Conservation (phyloP, 2,797 vertebrate genomes). For the Liasis olivaceus region DNA sequence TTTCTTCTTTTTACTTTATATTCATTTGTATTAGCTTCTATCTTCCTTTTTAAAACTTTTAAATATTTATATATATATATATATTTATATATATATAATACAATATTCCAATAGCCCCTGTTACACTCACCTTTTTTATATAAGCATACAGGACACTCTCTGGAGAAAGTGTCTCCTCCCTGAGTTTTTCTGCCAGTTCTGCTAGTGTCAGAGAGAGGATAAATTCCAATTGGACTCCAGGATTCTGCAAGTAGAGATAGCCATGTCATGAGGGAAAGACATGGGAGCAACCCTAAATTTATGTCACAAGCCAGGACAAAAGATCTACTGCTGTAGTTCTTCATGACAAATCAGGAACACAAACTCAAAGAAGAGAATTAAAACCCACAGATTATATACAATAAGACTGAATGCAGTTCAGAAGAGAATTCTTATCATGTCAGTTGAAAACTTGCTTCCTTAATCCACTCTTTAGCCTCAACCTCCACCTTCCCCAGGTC, state of each 20-base stretch:
- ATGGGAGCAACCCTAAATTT: not conserved
- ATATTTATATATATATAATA: not conserved
- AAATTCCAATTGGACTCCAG: slow-evolving; percentile 54
- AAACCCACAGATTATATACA: not conserved
- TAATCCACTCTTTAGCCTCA: not conserved
- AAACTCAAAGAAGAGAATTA: not conserved
- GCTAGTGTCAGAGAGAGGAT: slow-evolving; percentile 73
- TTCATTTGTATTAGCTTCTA: not conserved
- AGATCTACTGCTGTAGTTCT: not conserved
- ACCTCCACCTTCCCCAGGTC: not conserved
- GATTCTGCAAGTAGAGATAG: slow-evolving; percentile 66
- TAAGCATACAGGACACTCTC: slow-evolving; percentile 78
- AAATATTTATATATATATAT: no score
- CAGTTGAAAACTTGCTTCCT: not conserved
- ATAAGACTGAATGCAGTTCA: not conserved
- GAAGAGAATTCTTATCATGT: not conserved
- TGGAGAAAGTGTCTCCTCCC: slow-evolving; percentile 68
- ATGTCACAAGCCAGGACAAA: not conserved
- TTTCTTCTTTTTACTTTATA: not conserved
- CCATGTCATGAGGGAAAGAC: not conserved
- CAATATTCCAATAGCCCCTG: no score
- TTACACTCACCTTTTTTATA: slow-evolving; percentile 75
- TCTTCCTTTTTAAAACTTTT: not conserved
- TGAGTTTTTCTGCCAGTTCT: slow-evolving; percentile 72
- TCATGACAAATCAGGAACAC: not conserved